A percentile compares a stretch with the other conserved stretches of the same genome.
Conservation (phyloP, 2,113 vertebrate species). For the Pithys albifrons region DNA sequence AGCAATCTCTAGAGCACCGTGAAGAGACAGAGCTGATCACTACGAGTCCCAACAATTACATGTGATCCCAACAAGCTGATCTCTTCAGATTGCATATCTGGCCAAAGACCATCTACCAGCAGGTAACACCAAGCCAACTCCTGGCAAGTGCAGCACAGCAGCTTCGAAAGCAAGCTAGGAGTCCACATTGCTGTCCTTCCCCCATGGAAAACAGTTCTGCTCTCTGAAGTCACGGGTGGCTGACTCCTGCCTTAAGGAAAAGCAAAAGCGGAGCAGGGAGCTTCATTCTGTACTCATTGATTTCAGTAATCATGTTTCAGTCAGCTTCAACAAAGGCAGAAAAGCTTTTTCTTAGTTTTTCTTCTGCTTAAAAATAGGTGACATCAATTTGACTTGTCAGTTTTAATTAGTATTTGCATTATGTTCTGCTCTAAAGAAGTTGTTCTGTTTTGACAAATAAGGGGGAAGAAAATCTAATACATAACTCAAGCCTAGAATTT, state of each 20-base stretch:
- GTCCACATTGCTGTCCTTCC: background rate
- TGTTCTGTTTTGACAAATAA: slow-evolving; percentile 49
- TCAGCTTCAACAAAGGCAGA: background rate
- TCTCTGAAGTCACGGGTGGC: background rate
- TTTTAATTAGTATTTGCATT: slow-evolving; percentile 51
- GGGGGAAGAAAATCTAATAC: background rate
- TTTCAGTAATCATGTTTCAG: background rate
- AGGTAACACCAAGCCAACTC: background rate
- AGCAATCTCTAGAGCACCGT: background rate
- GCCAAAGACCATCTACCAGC: background rate
- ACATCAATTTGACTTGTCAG: slow-evolving; percentile 28
- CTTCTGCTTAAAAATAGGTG: background rate
- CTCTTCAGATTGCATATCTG: background rate
- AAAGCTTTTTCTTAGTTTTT: background rate
- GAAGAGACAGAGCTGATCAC: background rate
- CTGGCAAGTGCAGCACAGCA: background rate
- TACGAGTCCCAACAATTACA: background rate
- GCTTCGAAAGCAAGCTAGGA: background rate
- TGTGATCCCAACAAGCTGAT: background rate
- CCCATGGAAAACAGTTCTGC: background rate
- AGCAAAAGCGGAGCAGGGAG: background rate
- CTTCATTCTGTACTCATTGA: background rate
- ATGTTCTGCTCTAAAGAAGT: slow-evolving; percentile 28
- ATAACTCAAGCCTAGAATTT: slow-evolving; percentile 19
- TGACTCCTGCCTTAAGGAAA: background rate